Evolutionary conservation across 2,888 invertebrate species (phyloP).

Genomic region (Julus scanicus): DNA sequence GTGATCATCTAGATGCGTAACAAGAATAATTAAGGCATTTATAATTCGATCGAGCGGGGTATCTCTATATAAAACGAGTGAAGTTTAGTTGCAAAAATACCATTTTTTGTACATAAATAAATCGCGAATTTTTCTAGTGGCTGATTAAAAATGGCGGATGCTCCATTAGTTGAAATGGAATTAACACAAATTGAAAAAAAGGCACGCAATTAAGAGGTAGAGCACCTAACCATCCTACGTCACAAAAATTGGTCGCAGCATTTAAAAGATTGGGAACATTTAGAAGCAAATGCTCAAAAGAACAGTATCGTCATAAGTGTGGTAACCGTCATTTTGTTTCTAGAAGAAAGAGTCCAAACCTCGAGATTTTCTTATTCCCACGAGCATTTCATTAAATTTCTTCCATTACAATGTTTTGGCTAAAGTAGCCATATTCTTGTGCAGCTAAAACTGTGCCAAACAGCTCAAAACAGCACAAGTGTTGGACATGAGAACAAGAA

Average conservation of each 20-base stretch:
- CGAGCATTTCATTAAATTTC: too few species aligned
- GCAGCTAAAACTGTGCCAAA: too few species aligned
- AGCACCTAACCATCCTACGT: background rate
- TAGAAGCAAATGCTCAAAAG: too few species aligned
- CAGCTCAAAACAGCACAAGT: too few species aligned
- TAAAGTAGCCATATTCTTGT: too few species aligned
- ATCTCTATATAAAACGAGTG: background rate
- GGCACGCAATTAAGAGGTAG: background rate
- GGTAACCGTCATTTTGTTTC: too few species aligned
- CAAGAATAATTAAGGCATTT: background rate
- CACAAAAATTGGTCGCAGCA: background rate
- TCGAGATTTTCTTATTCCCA: too few species aligned
- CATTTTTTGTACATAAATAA: constrained; percentile 2
- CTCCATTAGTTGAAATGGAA: background rate
- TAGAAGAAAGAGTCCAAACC: too few species aligned
- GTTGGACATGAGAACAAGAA: too few species aligned
- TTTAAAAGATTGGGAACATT: too few species aligned
- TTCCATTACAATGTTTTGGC: too few species aligned
- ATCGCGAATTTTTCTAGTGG: background rate
- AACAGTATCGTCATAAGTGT: too few species aligned
- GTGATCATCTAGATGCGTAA: background rate
- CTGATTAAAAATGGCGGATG: background rate
- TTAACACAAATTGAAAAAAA: background rate
- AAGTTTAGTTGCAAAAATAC: constrained; percentile 2
- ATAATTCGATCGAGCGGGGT: background rate